phyloP scores from a whole-genome alignment of 2,113 vertebrate species.

The Leptobrachium leishanense region DNA sequence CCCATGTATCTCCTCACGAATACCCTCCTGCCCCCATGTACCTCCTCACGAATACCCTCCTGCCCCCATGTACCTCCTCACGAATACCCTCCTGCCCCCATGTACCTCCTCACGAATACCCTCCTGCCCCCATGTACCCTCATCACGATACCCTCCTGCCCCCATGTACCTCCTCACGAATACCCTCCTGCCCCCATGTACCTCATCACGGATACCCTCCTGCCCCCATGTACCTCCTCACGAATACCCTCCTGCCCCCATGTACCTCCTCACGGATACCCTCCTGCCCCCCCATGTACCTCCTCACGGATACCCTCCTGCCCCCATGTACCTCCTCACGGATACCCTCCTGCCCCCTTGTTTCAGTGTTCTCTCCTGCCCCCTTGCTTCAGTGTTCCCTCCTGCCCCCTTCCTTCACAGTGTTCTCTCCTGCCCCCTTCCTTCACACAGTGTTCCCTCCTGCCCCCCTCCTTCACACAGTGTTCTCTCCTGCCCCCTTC shows the following conservation, averaged over 20 bases:
- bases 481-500: too few species aligned
- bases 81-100: background rate
- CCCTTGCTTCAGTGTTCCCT: background rate
- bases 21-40: background rate
- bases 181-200: too few species aligned
- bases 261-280: rapidly evolving
- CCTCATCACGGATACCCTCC: too few species aligned
- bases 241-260: background rate
- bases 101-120: background rate
- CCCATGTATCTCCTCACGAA: background rate
- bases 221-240: background rate
- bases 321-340: background rate
- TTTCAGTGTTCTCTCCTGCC: too few species aligned
- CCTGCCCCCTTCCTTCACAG: slow-evolving; percentile 18
- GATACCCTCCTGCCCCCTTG: too few species aligned
- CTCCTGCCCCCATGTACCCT: too few species aligned
- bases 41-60: slow-evolving; percentile 24
- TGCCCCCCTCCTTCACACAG: too few species aligned
- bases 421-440: background rate
- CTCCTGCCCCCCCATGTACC: background rate
- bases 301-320: background rate
- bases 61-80: background rate
- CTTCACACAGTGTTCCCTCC: background rate
- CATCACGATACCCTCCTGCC: too few species aligned
- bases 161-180: too few species aligned